phyloP scores from a whole-genome alignment of 2,797 vertebrate genomes.

The Triplophysa bombifrons region DNA sequence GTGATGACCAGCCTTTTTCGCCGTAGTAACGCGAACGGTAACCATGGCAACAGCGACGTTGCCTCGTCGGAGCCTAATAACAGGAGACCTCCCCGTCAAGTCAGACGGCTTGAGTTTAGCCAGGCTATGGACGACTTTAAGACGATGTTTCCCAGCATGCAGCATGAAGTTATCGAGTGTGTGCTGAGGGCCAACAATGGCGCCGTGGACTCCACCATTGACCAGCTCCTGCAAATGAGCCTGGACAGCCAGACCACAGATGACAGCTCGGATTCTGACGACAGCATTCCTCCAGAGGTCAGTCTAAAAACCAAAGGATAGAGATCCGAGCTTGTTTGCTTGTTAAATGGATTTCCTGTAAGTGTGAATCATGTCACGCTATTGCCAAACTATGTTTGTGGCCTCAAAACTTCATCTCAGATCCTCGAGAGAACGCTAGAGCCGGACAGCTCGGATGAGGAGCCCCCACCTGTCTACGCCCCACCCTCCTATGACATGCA shows the following conservation, averaged over 20 bases:
- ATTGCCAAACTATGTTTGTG: not conserved
- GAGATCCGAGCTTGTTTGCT: not conserved
- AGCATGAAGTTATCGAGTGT: constrained; percentile 87
- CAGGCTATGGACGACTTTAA: constrained; percentile 90
- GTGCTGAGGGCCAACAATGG: constrained; percentile 85
- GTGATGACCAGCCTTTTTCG: constrained; percentile 88
- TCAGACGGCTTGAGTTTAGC: constrained; percentile 85
- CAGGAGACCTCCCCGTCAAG: constrained; percentile 75
- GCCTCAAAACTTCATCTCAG: constrained; percentile 63
- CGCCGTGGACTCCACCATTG: constrained; percentile 85
- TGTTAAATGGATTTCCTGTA: too few relatives aligned
- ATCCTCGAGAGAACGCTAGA: constrained; percentile 93
- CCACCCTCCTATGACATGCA: constrained; percentile 90
- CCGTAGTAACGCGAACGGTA: constrained; percentile 66
- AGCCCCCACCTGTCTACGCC: constrained; percentile 92
- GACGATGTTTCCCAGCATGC: constrained; percentile 87
- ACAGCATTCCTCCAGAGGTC: constrained; percentile 85
- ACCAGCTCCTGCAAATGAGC: constrained; percentile 88
- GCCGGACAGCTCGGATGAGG: constrained; percentile 94
- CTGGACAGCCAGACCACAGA: constrained; percentile 76
- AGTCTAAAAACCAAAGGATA: not conserved
- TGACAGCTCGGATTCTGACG: constrained; percentile 84
- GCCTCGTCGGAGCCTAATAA: constrained; percentile 80
- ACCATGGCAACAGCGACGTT: constrained; percentile 6
- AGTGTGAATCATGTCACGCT: not conserved